phyloP scores from a whole-genome alignment of 2,797 vertebrate species.

The Halcyon smyrnensis region DNA sequence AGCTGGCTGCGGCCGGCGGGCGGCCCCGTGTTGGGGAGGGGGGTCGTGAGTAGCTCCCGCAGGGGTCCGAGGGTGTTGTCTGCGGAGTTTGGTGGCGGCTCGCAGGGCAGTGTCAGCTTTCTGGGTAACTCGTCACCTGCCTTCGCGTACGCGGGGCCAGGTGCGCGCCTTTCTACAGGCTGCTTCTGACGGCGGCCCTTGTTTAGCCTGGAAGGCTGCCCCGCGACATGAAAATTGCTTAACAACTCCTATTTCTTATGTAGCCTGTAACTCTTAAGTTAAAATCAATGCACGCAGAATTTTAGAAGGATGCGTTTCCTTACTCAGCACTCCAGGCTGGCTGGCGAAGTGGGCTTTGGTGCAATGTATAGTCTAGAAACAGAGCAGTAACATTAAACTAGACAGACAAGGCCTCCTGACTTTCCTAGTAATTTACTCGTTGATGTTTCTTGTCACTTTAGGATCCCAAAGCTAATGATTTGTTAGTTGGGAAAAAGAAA shows the following conservation, averaged over 20 bases:
- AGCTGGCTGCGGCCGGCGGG: not conserved
- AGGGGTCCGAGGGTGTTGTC: accelerated
- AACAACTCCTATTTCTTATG: not conserved
- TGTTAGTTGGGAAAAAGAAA: not conserved
- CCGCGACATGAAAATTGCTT: accelerated
- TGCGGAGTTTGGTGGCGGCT: not conserved
- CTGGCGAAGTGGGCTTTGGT: not conserved
- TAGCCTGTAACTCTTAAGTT: not conserved
- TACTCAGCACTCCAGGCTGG: not conserved
- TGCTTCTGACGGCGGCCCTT: not conserved
- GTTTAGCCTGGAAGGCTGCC: not conserved
- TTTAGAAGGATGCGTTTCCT: not conserved
- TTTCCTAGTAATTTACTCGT: not conserved
- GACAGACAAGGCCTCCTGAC: not conserved
- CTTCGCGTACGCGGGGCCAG: accelerated
- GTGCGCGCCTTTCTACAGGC: not conserved
- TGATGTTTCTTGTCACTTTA: not conserved
- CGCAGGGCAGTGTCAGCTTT: not conserved
- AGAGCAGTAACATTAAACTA: not conserved
- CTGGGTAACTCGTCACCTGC: too few relatives aligned
- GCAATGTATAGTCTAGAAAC: not conserved
- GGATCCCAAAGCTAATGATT: not conserved
- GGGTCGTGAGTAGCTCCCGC: accelerated
- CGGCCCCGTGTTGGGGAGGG: not conserved
- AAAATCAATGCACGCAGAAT: too few relatives aligned